phyloP scores from a whole-genome alignment of 2,888 invertebrate genomes.

The Agrotis ipsilon region DNA sequence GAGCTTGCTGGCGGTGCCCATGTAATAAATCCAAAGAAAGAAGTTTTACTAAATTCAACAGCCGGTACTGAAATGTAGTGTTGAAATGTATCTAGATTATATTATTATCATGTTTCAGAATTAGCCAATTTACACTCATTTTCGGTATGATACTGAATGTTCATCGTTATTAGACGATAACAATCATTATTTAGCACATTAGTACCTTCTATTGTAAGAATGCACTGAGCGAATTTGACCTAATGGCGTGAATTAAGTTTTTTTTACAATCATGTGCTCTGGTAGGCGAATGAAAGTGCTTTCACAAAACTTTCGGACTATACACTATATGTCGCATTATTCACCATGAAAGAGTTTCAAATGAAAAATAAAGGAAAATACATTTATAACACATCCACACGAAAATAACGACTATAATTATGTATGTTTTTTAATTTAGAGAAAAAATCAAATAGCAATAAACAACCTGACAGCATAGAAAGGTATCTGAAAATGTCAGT shows the following conservation, averaged over 20 bases:
- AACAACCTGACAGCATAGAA: conserved; percentile 27
- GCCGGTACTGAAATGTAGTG: conserved; percentile 5
- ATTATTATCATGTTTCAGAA: conserved; percentile 37
- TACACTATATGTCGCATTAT: conserved; percentile 27
- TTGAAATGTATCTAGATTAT: conserved; percentile 36
- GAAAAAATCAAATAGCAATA: conserved; percentile 11
- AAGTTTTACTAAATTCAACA: conserved; percentile 26
- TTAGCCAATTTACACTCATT: conserved; percentile 43
- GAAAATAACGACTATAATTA: conserved; percentile 21
- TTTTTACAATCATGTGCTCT: conserved; percentile 13
- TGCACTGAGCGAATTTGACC: conserved; percentile 28
- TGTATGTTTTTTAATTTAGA: not conserved
- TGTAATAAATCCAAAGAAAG: conserved; percentile 20
- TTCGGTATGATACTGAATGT: conserved; percentile 33
- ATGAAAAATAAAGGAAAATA: conserved; percentile 24
- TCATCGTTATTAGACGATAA: conserved; percentile 36
- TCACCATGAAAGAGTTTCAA: conserved; percentile 10
- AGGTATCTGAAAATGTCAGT: conserved; percentile 63
- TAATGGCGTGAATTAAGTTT: conserved; percentile 31
- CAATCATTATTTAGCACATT: conserved; percentile 43
- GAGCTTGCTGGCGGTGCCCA: conserved; percentile 3
- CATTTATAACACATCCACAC: conserved; percentile 12
- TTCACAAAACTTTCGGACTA: conserved; percentile 43
- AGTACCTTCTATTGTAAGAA: conserved; percentile 19
- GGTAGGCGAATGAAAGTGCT: conserved; percentile 39